A percentile compares a stretch with the other conserved stretches of the same genome.
Conservation (phyloP, 2,888 invertebrate genomes). For the Acleris laterana region DNA sequence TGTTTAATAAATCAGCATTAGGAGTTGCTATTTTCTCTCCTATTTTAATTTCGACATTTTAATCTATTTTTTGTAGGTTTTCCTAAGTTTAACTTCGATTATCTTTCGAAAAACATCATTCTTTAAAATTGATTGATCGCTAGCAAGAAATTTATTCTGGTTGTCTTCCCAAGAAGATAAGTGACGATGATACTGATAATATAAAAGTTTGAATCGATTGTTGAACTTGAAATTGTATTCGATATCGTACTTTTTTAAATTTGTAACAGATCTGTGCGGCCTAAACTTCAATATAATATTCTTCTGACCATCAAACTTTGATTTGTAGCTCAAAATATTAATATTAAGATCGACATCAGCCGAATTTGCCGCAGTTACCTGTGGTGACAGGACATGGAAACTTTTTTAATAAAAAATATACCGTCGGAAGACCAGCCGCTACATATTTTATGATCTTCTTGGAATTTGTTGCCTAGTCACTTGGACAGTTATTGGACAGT, state of each 20-base stretch:
- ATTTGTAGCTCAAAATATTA: slow-evolving; percentile 27
- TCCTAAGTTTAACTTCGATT: slow-evolving; percentile 17
- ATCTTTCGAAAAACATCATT: slow-evolving; percentile 16
- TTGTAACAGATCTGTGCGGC: too few relatives aligned
- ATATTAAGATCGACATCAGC: slow-evolving; percentile 33
- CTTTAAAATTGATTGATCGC: slow-evolving; percentile 23
- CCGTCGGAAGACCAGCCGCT: slow-evolving; percentile 46
- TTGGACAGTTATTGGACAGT: slow-evolving; percentile 29
- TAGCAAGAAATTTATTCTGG: background rate
- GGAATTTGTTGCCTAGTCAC: slow-evolving; percentile 20
- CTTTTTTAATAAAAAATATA: slow-evolving; percentile 76
- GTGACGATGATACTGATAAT: too few relatives aligned
- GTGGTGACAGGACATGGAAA: slow-evolving; percentile 65
- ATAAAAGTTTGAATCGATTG: too few relatives aligned
- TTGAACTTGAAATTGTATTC: too few relatives aligned
- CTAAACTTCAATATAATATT: background rate
- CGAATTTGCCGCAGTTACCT: slow-evolving; percentile 39
- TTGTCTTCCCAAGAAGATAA: background rate
- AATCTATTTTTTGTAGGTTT: slow-evolving; percentile 5
- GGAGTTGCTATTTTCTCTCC: slow-evolving; percentile 13
- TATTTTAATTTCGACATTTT: slow-evolving; percentile 26
- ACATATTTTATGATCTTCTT: slow-evolving; percentile 58
- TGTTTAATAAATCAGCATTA: slow-evolving; percentile 36
- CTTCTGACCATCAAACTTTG: slow-evolving; percentile 9
- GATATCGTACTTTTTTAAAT: too few relatives aligned